Percentiles rank a stretch among this genome's conserved stretches.
phyloP scores from a whole-genome alignment of 2,113 vertebrate species.

The Gobius niger region DNA sequence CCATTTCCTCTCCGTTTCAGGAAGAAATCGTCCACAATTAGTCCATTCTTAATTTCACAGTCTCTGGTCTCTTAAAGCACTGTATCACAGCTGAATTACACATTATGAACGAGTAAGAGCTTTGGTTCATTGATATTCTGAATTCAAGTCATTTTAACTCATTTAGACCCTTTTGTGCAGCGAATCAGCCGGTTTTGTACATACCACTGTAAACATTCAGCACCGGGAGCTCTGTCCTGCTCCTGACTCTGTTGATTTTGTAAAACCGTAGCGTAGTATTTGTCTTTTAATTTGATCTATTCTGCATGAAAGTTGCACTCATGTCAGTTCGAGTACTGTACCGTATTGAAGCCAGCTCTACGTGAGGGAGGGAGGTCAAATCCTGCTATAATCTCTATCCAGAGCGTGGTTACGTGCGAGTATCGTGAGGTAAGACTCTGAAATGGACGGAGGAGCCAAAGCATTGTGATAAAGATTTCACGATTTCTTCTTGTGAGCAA shows the following conservation, averaged over 20 bases:
- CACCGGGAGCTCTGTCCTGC: slow-evolving; percentile 39
- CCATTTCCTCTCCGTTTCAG: too few relatives aligned
- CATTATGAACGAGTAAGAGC: too few relatives aligned
- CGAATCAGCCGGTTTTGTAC: slow-evolving; percentile 58
- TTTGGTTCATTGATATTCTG: not conserved
- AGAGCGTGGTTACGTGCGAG: slow-evolving; percentile 46
- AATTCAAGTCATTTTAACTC: not conserved
- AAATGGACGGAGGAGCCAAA: too few relatives aligned
- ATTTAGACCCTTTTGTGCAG: not conserved
- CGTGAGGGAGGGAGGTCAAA: slow-evolving; percentile 39
- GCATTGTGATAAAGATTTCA: too few relatives aligned
- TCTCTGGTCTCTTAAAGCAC: too few relatives aligned
- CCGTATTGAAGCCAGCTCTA: slow-evolving; percentile 50
- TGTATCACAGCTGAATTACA: too few relatives aligned
- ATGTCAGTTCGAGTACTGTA: slow-evolving; percentile 50
- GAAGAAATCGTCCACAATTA: too few relatives aligned
- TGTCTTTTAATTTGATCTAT: slow-evolving; percentile 28
- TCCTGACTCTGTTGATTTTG: slow-evolving; percentile 54
- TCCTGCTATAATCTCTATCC: slow-evolving; percentile 37
- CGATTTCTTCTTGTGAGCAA: too few relatives aligned
- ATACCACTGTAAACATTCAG: slow-evolving; percentile 60
- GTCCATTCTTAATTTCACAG: too few relatives aligned
- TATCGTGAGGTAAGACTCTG: not conserved
- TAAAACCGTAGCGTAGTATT: slow-evolving; percentile 54
- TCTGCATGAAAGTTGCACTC: slow-evolving; percentile 72